A percentile compares a stretch with the other conserved stretches of the same genome.
These are phyloP conservation scores for Melanotaenia parkinsoni DNA, from an alignment of 2,797 vertebrate genomes.

Conservation along the genomic window DNA sequence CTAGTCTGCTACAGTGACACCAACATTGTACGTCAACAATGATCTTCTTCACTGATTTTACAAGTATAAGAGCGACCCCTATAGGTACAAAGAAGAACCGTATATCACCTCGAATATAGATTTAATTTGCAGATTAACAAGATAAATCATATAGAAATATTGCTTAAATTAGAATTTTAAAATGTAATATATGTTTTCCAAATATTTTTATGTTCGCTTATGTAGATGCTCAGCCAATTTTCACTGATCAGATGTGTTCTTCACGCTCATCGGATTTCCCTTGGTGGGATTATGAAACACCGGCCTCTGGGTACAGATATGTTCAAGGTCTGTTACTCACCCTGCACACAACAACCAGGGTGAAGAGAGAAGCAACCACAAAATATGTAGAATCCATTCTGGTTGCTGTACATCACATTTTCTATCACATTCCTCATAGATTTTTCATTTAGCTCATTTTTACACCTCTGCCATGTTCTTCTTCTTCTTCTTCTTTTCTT, in stretches of 20 bases:
- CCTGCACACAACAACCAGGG: neutral
- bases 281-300: neutral
- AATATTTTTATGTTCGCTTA: neutral
- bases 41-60: constrained; percentile 52
- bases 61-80: constrained; percentile 13
- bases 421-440: neutral
- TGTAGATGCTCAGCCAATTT: neutral
- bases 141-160: neutral
- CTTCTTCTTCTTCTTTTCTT: neutral
- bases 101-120: neutral
- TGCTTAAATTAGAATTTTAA: neutral
- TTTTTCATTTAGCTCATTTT: neutral
- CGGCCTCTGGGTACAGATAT: neutral
- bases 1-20: neutral
- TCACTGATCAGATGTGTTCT: neutral
- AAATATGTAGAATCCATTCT: neutral
- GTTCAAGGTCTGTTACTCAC: neutral
- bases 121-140: neutral
- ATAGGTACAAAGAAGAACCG: neutral
- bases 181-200: neutral
- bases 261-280: neutral
- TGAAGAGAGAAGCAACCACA: neutral
- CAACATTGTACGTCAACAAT: neutral
- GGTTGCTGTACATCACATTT: neutral
- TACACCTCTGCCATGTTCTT: neutral